A percentile compares a stretch with the other conserved stretches of the same genome.
These are phyloP conservation scores for Morinoia aosen DNA, from an alignment of 2,888 invertebrate genomes.

Conservation along the genomic window DNA sequence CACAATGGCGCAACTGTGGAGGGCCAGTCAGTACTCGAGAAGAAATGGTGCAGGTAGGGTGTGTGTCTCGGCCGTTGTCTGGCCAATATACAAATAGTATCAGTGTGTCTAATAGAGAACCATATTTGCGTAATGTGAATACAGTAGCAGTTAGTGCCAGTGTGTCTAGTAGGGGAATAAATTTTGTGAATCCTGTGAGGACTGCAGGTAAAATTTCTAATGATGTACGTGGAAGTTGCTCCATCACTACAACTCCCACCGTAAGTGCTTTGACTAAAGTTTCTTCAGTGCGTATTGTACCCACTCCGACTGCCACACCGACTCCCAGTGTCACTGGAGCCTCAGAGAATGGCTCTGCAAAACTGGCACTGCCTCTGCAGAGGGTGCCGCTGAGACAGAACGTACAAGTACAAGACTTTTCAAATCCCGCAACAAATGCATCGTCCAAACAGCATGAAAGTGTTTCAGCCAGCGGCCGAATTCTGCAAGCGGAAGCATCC, in stretches of 20 bases:
- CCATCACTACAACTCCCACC: slow-evolving; percentile 58
- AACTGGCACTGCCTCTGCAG: slow-evolving; percentile 10
- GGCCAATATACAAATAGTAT: slow-evolving; percentile 59
- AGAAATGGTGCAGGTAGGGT: slow-evolving; percentile 66
- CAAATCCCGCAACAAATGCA: background rate
- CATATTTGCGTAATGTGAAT: slow-evolving; percentile 60
- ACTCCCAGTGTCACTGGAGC: slow-evolving; percentile 63
- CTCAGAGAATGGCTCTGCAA: slow-evolving; percentile 30
- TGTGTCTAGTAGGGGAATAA: slow-evolving; percentile 47
- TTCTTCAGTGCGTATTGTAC: slow-evolving; percentile 66
- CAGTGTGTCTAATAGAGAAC: slow-evolving; percentile 54
- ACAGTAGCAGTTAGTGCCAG: slow-evolving; percentile 57
- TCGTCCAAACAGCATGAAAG: slow-evolving; percentile 6
- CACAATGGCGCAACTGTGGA: slow-evolving; percentile 50
- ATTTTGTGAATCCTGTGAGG: slow-evolving; percentile 62
- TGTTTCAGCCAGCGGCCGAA: background rate
- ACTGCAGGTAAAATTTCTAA: slow-evolving; percentile 35
- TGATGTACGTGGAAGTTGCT: slow-evolving; percentile 46
- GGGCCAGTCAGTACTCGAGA: slow-evolving; percentile 59
- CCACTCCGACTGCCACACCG: slow-evolving; percentile 64
- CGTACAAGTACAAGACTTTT: background rate
- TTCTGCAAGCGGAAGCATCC: background rate
- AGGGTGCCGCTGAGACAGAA: slow-evolving; percentile 22
- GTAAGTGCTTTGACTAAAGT: slow-evolving; percentile 67
- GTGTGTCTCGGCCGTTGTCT: slow-evolving; percentile 61